Percentiles rank a stretch among this genome's conserved stretches.
Evolutionary conservation across 2,888 invertebrate genomes (phyloP).

Genomic region (Andrena trimmerana): DNA sequence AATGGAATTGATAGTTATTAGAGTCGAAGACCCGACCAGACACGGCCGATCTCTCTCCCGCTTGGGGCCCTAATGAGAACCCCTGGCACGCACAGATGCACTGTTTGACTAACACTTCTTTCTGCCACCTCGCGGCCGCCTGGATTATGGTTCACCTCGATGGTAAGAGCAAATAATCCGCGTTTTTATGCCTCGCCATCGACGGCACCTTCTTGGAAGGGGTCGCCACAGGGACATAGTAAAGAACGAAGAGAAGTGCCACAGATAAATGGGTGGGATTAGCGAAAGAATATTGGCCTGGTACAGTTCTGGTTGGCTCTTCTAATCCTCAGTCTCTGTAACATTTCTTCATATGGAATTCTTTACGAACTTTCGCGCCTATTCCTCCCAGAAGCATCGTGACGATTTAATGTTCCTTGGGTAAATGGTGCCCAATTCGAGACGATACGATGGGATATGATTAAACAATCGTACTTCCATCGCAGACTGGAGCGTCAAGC

Average conservation of each 20-base stretch:
- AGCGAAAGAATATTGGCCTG: constrained; percentile 50
- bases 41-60: too few species aligned
- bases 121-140: constrained; percentile 68
- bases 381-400: constrained; percentile 2
- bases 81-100: constrained; percentile 66
- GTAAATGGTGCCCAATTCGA: constrained; percentile 1
- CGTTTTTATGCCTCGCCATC: constrained; percentile 70
- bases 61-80: constrained; percentile 64
- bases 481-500: not conserved
- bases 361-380: constrained; percentile 9
- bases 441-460: constrained; percentile 6
- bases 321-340: constrained; percentile 17
- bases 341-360: constrained; percentile 39
- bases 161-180: constrained; percentile 76
- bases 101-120: constrained; percentile 77
- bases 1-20: constrained; percentile 73
- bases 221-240: constrained; percentile 33
- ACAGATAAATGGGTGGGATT: constrained; percentile 69
- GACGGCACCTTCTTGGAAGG: constrained; percentile 59
- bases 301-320: constrained; percentile 51
- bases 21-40: constrained; percentile 36
- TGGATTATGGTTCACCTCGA: constrained; percentile 71
- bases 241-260: constrained; percentile 70
- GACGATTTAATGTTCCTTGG: constrained; percentile 15
- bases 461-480: constrained; percentile 30